Conservation (phyloP, 2,113 vertebrate species). For the Mobula birostris region DNA sequence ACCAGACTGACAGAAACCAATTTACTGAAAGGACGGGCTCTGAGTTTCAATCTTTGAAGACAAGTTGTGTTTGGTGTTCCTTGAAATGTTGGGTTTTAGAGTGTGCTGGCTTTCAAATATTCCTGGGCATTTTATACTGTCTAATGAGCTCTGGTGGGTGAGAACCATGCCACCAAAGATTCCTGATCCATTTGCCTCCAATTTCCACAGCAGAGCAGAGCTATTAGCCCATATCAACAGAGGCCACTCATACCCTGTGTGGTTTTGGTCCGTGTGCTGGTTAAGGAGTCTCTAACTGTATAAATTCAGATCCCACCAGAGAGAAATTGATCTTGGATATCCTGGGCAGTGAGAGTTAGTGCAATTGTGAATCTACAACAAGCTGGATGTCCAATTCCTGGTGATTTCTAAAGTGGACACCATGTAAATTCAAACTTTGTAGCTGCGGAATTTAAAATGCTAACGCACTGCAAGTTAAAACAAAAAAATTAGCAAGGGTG, state of each 20-base stretch:
- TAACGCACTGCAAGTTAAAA: too few species aligned
- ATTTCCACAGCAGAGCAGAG: neutral
- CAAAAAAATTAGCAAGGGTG: too few species aligned
- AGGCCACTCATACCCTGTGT: neutral
- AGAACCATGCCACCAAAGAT: neutral
- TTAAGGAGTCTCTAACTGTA: neutral
- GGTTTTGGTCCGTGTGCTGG: neutral
- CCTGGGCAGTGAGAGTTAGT: too few species aligned
- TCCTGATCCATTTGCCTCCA: neutral
- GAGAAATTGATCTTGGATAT: neutral
- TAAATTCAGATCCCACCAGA: neutral
- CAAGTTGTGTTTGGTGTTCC: slow-evolving; percentile 38
- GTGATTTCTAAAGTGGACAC: neutral
- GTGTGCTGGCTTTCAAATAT: slow-evolving; percentile 21
- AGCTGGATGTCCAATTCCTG: neutral
- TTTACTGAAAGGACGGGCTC: too few species aligned
- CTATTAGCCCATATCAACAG: neutral
- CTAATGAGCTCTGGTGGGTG: neutral
- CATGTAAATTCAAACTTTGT: neutral
- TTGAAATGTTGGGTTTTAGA: neutral
- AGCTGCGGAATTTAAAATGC: too few species aligned
- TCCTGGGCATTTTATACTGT: neutral
- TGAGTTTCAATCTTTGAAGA: slow-evolving; percentile 11
- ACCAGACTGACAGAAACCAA: neutral
- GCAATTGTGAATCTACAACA: too few species aligned